Evolutionary conservation across 1,140 invertebrate genomes (phyloP).

Genomic region (Homalodisca vitripennis): DNA sequence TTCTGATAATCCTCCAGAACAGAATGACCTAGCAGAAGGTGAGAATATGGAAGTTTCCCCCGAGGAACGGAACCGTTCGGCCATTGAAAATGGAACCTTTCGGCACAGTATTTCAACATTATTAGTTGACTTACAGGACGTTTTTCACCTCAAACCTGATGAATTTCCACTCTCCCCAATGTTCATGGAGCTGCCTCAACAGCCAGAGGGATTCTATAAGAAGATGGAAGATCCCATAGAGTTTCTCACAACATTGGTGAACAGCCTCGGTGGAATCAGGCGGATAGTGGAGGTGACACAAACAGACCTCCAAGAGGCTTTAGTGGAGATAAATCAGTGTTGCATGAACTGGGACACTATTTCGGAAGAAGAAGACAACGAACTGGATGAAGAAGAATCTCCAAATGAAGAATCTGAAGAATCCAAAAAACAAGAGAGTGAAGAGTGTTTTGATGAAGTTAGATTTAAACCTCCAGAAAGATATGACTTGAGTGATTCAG

Average conservation of each 20-base stretch:
- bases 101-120: neutral
- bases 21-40: neutral
- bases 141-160: neutral
- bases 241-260: neutral
- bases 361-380: neutral
- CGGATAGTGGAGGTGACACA: neutral
- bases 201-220: constrained; percentile 5
- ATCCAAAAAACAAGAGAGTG: too few relatives aligned
- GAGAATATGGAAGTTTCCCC: neutral
- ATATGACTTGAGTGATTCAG: too few relatives aligned
- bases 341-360: too few relatives aligned
- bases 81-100: neutral
- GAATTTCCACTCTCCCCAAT: neutral
- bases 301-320: neutral
- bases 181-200: neutral
- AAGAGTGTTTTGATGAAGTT: too few relatives aligned
- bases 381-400: neutral
- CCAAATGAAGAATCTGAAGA: too few relatives aligned
- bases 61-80: too few relatives aligned
- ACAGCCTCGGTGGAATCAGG: neutral
- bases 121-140: neutral
- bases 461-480: too few relatives aligned
- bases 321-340: neutral
- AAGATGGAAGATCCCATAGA: neutral
- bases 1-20: neutral